phyloP scores from a whole-genome alignment of 2,888 invertebrate genomes.

The Ectobius pallidus region DNA sequence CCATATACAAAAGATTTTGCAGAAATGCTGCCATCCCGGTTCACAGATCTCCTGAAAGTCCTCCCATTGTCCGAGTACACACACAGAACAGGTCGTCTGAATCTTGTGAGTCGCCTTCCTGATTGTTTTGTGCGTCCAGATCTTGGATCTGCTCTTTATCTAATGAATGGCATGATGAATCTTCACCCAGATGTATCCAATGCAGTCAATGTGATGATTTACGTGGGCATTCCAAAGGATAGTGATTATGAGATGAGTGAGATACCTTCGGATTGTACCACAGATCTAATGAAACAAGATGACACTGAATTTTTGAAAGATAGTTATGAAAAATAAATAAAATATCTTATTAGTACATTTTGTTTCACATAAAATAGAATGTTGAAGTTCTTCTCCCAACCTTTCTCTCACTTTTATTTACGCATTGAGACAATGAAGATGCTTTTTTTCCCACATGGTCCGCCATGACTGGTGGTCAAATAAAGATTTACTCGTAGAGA shows the following conservation, averaged over 20 bases:
- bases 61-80: conserved; percentile 92
- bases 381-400: too few species aligned
- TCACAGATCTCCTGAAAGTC: conserved; percentile 86
- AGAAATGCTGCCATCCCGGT: conserved; percentile 69
- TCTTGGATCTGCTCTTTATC: conserved; percentile 81
- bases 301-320: too few species aligned
- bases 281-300: too few species aligned
- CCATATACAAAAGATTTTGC: conserved; percentile 68
- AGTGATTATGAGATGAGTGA: conserved; percentile 70
- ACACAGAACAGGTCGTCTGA: conserved; percentile 82
- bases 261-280: too few species aligned
- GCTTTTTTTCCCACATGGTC: too few species aligned
- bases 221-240: conserved; percentile 90
- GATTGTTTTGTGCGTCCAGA: conserved; percentile 94
- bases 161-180: conserved; percentile 91
- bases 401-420: too few species aligned
- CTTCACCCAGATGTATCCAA: conserved; percentile 96
- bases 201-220: conserved; percentile 96
- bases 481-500: too few species aligned
- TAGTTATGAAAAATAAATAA: too few species aligned
- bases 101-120: conserved; percentile 88
- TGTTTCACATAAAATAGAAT: too few species aligned
- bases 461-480: too few species aligned
- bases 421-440: too few species aligned
- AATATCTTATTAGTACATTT: too few species aligned